A percentile compares a stretch with the other conserved stretches of the same genome.
phyloP scores from a whole-genome alignment of 2,113 vertebrate species.

The Chaetops frenatus region DNA sequence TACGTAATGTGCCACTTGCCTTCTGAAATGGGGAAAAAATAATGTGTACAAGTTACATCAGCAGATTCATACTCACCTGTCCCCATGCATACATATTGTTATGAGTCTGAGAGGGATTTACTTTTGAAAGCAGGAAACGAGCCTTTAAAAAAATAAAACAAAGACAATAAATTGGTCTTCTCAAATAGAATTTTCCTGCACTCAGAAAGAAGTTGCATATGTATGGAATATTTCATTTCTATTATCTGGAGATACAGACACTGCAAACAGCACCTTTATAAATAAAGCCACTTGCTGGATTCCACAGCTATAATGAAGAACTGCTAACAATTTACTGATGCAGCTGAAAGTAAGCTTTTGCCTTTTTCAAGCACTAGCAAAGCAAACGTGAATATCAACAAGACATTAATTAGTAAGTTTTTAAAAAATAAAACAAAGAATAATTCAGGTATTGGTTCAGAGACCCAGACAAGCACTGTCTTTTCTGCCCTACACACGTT shows the following conservation, averaged over 20 bases:
- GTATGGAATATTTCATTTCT: neutral
- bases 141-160: slow-evolving; percentile 74
- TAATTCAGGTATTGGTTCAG: neutral
- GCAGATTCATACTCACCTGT: slow-evolving; percentile 77
- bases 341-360: neutral
- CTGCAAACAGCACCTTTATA: neutral
- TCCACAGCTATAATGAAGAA: neutral
- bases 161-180: neutral
- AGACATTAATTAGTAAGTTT: neutral
- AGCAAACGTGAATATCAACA: neutral
- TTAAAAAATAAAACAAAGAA: neutral
- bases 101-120: slow-evolving; percentile 97
- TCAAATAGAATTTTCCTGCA: neutral
- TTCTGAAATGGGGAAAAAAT: neutral
- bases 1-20: neutral
- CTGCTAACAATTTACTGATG: neutral
- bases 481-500: neutral
- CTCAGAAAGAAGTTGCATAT: neutral
- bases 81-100: slow-evolving; percentile 99
- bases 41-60: neutral
- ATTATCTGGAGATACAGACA: neutral
- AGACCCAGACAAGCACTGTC: neutral
- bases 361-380: neutral
- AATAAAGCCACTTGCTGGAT: neutral
- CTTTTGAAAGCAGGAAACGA: slow-evolving; percentile 96